These are phyloP conservation scores for Onychostruthus taczanowskii DNA, from an alignment of 2,113 vertebrate species.

Conservation along the genomic window DNA sequence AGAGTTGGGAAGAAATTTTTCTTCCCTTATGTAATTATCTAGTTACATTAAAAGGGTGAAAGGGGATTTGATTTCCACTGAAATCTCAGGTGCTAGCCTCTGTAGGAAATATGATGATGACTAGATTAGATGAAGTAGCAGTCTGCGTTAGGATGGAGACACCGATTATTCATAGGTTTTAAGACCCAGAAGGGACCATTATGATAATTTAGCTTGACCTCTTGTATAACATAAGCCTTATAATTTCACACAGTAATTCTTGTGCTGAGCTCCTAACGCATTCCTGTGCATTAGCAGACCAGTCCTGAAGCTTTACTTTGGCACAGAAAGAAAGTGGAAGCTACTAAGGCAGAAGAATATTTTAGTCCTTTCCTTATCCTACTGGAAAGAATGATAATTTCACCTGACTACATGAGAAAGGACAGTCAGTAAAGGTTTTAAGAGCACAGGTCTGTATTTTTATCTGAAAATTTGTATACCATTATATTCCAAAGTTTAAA, in stretches of 20 bases:
- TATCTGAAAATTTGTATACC: background rate
- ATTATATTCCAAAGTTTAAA: background rate
- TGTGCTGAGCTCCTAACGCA: background rate
- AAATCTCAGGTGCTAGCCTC: background rate
- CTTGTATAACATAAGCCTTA: background rate
- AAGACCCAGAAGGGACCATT: constrained; percentile 42
- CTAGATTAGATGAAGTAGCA: constrained; percentile 4
- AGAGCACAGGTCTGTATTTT: background rate
- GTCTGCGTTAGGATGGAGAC: background rate
- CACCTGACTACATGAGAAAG: background rate
- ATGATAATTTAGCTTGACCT: constrained; percentile 38
- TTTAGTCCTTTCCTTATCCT: background rate
- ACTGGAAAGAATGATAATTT: background rate
- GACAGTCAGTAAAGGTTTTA: background rate
- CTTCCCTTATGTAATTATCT: background rate
- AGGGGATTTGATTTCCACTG: background rate
- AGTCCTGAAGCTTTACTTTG: background rate
- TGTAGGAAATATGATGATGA: background rate
- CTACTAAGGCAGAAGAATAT: background rate
- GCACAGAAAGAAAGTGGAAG: background rate
- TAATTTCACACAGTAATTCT: constrained; percentile 36
- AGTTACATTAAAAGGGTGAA: constrained; percentile 18
- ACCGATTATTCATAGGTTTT: background rate
- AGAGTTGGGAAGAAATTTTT: background rate
- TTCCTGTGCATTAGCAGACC: constrained; percentile 14